Percentiles rank a stretch among this genome's conserved stretches.
These are phyloP conservation scores for Chamaea fasciata DNA, from an alignment of 2,113 vertebrate species.

Conservation along the genomic window DNA sequence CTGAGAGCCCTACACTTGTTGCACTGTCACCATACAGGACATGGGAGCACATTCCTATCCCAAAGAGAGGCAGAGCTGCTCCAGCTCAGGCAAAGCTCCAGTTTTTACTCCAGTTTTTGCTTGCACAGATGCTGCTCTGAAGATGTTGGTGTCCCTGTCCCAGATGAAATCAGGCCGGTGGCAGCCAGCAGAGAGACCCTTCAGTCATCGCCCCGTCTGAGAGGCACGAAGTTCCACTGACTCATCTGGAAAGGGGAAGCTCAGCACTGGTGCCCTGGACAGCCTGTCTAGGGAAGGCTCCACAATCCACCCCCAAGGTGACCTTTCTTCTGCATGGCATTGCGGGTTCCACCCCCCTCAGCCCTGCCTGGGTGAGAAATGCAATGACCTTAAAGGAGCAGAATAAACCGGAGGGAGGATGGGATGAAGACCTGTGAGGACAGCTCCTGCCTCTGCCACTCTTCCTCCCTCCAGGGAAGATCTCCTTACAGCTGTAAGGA, in stretches of 20 bases:
- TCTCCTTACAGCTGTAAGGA: background rate
- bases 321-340: background rate
- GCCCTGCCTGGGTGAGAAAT: background rate
- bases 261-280: background rate
- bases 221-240: constrained; percentile 23
- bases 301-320: background rate
- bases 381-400: background rate
- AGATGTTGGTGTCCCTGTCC: background rate
- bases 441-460: background rate
- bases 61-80: background rate
- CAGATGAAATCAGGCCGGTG: background rate
- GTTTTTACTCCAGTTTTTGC: accelerated
- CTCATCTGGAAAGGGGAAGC: constrained; percentile 50
- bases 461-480: background rate
- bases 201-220: background rate
- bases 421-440: background rate
- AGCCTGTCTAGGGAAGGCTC: background rate
- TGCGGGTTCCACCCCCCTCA: background rate
- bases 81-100: background rate
- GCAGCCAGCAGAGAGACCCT: background rate
- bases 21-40: background rate
- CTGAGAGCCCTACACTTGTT: background rate
- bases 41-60: accelerated
- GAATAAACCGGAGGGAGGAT: accelerated
- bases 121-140: background rate